Evolutionary conservation across 1,140 invertebrate genomes (phyloP), one percentile per base, ranked within the genome.

Genomic region (Magallana ariakensis): DNA sequence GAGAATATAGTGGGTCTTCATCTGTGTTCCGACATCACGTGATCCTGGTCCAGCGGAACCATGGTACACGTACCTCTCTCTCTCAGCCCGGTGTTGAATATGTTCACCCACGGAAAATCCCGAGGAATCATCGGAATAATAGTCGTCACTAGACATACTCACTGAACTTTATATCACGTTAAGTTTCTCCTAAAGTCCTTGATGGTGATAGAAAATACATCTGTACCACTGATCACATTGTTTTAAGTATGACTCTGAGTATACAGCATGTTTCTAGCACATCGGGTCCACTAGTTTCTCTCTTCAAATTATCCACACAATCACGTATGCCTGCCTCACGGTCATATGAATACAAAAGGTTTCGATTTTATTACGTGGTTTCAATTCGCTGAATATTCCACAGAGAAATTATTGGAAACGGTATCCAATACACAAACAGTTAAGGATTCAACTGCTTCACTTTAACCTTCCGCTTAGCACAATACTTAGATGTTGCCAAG

Each of bases 11-110:
- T 80, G 56, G 5, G 84, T 85, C 19, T 53, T 85, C 84, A 85
- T 85, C 70, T 85, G 84, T 13, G 80, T 70, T 19, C 84, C 84
- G 2, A 85, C 84, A 7, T 85, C 62, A 26, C 84, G 62, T 80
- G 66, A 75, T 19, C 46, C 55, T 80, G 66, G 84, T 85, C 75
- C 80, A 16, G 15, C 16, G 80, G 80, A 54, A 0, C 80, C 46
- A n/a, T 82, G 53, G 13, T 56, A 16, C 33, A 46, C 5, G 33
- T 46, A 46, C 33, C 33, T 46, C 3, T 46, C 33, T 1, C 15
- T 54, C n/a, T n/a, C 46, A 9, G 80, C 80, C 10, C 80, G 80
- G 19, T 19, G 53, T n/a, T 56, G 19, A n/a, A 56, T 82, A 33
- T 15, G n/a, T 53, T 54, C 55, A 0, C 80, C 80, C 53, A 82